Evolutionary conservation across 53 echinoderm and acorn worm genomes (phyloP).

Genomic region (Luidia sarsii): DNA sequence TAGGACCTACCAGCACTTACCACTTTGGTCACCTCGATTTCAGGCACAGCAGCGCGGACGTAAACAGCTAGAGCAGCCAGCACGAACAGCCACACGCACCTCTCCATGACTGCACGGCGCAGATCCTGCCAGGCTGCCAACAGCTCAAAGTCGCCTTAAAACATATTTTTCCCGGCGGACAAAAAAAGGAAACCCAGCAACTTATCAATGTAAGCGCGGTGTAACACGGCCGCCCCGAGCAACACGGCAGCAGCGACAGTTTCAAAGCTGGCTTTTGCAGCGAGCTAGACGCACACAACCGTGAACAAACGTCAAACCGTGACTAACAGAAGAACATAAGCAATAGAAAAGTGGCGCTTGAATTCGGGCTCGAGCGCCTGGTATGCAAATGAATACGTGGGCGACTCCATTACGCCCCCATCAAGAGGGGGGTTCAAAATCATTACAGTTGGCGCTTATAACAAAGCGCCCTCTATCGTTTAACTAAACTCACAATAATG

Average conservation of each 20-base stretch:
- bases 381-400: conserved; percentile 20
- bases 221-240: neutral
- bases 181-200: neutral
- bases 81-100: neutral
- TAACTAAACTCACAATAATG: neutral
- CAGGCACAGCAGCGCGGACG: conserved; percentile 19
- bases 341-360: neutral
- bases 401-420: neutral
- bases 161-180: neutral
- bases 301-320: neutral
- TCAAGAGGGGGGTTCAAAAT: neutral
- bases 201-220: neutral
- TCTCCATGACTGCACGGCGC: conserved; percentile 29
- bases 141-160: neutral
- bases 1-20: conserved; percentile 1
- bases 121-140: too few species aligned
- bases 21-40: conserved; percentile 12
- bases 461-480: conserved; percentile 29
- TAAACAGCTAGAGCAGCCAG: neutral
- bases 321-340: neutral
- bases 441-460: too few species aligned
- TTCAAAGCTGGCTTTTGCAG: neutral
- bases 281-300: neutral
- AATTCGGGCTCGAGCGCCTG: neutral
- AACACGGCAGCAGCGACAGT: neutral